Evolutionary conservation across 2,797 vertebrate genomes (phyloP), one percentile per base, ranked within the genome.

Genomic region (Acanthiza pusilla): DNA sequence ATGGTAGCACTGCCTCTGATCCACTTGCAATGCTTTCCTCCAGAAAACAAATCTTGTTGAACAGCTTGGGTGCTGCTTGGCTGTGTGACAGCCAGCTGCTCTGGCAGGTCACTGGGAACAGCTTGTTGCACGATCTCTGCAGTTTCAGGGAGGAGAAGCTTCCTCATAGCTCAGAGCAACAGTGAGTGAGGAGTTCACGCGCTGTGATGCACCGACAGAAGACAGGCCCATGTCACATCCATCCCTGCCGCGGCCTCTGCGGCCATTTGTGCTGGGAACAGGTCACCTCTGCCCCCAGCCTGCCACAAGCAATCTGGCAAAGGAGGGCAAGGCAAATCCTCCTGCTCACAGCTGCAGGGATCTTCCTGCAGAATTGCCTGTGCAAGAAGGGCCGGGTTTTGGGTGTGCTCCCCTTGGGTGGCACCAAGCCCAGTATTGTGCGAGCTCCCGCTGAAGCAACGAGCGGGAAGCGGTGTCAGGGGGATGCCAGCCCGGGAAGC

Each of bases 131-230:
- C 0, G 82, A 80, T 74, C 76, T 78, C 60, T 27, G 11, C 53
- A 60, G 93, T 96, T 96, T 96, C 95, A 96, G 91, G 92, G 92
- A 96, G 87, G 90, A 94, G 94, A 96, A 95, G 91, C 86, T 96
- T 96, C 93, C 94, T 96, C 90, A 93, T 93, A 92, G 91, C 89
- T 91, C 65, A 85, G 29, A 92, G 77, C 7, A 10, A 71, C 60
- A 70, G 66, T 4, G 2, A 83, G 70, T 0, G 1, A 74, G 55
- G 88, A 79, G 63, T 38, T 81, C 3, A 1, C 0, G 1, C 0
- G 2, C 42, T 17, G 32, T 4, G 57, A 76, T 54, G 57, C 30
- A 54, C 29, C 42, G 13, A 65, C 11, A 60, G 50, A 34, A 57
- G 42, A 13, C 0, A 36, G 30, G 36, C 54, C 62, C 1, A 0